Conservation (phyloP, 2,113 vertebrate species). For the Pavo muticus region DNA sequence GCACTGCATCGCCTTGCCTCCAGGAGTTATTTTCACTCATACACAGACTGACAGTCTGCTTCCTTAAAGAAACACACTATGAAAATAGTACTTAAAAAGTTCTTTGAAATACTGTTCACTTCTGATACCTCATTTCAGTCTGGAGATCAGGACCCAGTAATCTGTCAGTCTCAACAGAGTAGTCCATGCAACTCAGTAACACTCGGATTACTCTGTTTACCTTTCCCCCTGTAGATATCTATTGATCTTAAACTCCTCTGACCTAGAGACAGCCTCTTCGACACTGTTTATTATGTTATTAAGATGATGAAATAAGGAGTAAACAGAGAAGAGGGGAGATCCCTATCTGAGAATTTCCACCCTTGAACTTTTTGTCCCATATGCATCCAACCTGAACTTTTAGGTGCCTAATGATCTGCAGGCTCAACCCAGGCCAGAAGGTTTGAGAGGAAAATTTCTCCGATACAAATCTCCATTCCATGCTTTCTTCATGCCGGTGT, state of each 20-base stretch:
- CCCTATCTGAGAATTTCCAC: slow-evolving; percentile 14
- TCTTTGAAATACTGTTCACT: not conserved
- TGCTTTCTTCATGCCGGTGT: not conserved
- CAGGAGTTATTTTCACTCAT: not conserved
- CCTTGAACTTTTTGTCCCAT: not conserved
- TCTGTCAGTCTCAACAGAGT: not conserved
- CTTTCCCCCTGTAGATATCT: not conserved
- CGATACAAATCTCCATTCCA: not conserved
- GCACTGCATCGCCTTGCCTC: not conserved
- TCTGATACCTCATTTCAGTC: not conserved
- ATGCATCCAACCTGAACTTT: not conserved
- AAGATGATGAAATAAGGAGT: slow-evolving; percentile 4
- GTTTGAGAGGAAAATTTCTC: not conserved
- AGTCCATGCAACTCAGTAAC: not conserved
- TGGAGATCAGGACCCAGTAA: not conserved
- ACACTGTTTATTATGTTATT: not conserved
- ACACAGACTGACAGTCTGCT: not conserved
- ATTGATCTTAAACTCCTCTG: not conserved
- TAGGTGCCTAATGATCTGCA: not conserved
- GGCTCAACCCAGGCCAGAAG: not conserved
- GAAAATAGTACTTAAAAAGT: not conserved
- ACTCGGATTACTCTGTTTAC: not conserved
- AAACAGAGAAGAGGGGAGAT: not conserved
- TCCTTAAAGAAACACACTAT: not conserved
- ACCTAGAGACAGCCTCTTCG: not conserved